These are phyloP conservation scores for Galago senegalensis DNA, from an alignment of 2,797 vertebrate genomes.

Conservation along the genomic window DNA sequence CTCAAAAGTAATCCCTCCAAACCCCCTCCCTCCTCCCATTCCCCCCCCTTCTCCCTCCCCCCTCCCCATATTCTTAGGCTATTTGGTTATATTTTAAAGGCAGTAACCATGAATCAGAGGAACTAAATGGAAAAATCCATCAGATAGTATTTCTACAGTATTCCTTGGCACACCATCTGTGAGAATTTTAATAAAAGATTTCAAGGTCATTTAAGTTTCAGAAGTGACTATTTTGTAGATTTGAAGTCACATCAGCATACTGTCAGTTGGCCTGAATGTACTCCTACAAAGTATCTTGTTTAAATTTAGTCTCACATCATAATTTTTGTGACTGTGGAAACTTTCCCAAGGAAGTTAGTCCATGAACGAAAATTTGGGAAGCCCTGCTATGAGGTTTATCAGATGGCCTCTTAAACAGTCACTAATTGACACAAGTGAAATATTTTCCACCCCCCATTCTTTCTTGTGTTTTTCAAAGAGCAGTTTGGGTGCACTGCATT, in stretches of 20 bases:
- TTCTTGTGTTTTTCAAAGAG: not conserved
- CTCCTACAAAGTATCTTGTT: not conserved
- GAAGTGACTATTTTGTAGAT: not conserved
- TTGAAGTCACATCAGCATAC: not conserved
- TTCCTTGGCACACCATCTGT: conserved; percentile 3
- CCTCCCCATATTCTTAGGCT: no score
- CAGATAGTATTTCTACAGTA: conserved; percentile 3
- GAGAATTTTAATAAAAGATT: conserved; percentile 34
- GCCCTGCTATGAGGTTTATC: not conserved
- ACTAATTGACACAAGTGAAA: not conserved
- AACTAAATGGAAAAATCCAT: not conserved
- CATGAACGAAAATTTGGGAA: not conserved
- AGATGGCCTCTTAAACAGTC: not conserved
- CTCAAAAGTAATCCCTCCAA: no score
- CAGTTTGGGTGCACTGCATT: not conserved
- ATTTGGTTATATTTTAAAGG: not conserved
- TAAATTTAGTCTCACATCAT: not conserved
- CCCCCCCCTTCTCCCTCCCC: no score
- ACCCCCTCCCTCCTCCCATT: no score
- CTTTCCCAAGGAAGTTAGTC: not conserved
- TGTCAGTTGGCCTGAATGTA: not conserved
- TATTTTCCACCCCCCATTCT: not conserved
- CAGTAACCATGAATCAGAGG: not conserved
- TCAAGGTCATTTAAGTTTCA: not conserved
- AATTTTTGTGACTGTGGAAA: not conserved